Base-by-base conservation (phyloP, 2,888 invertebrate species). In the Aleiodes leptofemur region DNA sequence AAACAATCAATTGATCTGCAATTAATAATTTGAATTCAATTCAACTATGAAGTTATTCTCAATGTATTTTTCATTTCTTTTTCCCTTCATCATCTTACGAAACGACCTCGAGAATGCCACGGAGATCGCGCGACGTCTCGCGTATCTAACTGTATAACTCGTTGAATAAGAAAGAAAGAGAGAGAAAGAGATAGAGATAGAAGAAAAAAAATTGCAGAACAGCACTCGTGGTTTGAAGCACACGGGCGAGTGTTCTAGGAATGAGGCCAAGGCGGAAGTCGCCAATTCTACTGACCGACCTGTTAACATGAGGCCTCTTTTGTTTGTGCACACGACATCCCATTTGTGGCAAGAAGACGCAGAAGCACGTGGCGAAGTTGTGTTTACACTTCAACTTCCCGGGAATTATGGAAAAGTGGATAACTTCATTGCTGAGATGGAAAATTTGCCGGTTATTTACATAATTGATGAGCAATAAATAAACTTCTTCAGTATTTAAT, bases 241-340 rank as follows among this genome's bases (percentile, higher is more conserved):
- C 73, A 77, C 64, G 70, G 43, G 73, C 73, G 56, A 76, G 72
- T 72, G 69, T 53, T 73, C 13, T 72, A 78, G 79, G 77, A 85
- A 84, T 82, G 82, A 83, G 84, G 81, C 82, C 83, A 81, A 85
- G 84, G 82, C 85, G 86, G 86, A 86, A 86, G 82, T 83, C 78
- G 81, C 83, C 81, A 81, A 83, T 82, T 82, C 82, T 84, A 85
- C 81, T 84, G 82, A 82, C 82, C 80, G 81, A 82, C 80, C 83
- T 81, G 82, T 83, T 83, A 84, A 82, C 83, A 85, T 82, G 77
- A 80, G 78, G 11, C 11, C 75, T 71, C 76, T 74, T 80, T 74
- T 74, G 70, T 73, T 77, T 31, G 34, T 72, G 61, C 57, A 57
- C 70, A 38, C 38, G n/a, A 38, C 61, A 14, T 9, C 57, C 57